phyloP scores from a whole-genome alignment of 2,113 vertebrate genomes.

The Rhinolophus ferrumequinum region DNA sequence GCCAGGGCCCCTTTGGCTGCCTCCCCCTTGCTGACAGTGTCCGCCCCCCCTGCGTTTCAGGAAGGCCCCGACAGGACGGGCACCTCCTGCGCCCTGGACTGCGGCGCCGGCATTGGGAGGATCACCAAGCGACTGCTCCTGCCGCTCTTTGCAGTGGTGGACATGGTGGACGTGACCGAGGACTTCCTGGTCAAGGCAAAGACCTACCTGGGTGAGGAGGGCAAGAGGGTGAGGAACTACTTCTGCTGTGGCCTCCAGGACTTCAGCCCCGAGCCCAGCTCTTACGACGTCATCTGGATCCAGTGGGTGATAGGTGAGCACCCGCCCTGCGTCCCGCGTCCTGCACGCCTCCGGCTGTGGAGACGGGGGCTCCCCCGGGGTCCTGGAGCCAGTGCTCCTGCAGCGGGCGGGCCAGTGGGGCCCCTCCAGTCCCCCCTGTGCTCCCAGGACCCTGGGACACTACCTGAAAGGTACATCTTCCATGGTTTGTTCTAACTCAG shows the following conservation, averaged over 20 bases:
- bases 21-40: neutral
- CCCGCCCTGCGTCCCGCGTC: fast-evolving
- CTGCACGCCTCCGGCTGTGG: fast-evolving
- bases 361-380: fast-evolving
- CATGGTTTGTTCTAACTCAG: neutral
- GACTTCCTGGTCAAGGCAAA: slow-evolving; percentile 95
- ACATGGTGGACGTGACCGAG: slow-evolving; percentile 96
- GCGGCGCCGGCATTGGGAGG: slow-evolving; percentile 95
- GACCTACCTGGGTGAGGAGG: slow-evolving; percentile 93
- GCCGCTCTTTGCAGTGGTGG: slow-evolving; percentile 93
- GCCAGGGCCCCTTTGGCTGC: neutral
- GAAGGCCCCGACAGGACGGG: slow-evolving; percentile 91
- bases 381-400: fast-evolving
- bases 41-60: slow-evolving; percentile 77
- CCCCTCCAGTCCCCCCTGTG: neutral
- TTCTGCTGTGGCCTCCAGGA: slow-evolving; percentile 96
- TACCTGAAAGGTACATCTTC: neutral
- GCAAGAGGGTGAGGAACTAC: slow-evolving; percentile 92
- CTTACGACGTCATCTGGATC: slow-evolving; percentile 98
- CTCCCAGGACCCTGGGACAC: neutral
- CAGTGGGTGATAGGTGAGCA: slow-evolving; percentile 98
- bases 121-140: slow-evolving; percentile 96
- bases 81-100: slow-evolving; percentile 92
- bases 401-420: fast-evolving
- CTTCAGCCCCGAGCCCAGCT: slow-evolving; percentile 90